These are phyloP conservation scores for Murina feae DNA, from an alignment of 2,113 vertebrate species.

Conservation along the genomic window DNA sequence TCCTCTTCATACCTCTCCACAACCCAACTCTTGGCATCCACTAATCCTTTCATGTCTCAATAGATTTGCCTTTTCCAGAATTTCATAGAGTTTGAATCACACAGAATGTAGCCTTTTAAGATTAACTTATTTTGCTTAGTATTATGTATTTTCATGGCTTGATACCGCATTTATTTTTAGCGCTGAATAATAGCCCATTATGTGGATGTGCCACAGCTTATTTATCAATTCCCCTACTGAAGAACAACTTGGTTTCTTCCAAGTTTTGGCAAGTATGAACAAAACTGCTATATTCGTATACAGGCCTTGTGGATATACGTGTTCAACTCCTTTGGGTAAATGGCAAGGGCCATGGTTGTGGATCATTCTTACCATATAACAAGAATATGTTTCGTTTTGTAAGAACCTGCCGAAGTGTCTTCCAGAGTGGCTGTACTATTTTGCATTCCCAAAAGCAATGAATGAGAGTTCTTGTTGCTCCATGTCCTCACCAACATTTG, in stretches of 20 bases:
- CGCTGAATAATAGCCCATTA: not conserved
- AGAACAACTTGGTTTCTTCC: not conserved
- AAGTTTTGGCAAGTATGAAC: not conserved
- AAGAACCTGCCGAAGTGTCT: not conserved
- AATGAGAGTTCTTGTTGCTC: not conserved
- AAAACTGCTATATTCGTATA: not conserved
- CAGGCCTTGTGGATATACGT: not conserved
- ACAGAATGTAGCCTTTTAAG: not conserved
- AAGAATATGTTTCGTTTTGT: not conserved
- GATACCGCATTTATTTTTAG: not conserved
- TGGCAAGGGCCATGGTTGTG: not conserved
- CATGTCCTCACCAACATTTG: not conserved
- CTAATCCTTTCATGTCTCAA: not conserved
- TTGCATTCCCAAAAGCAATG: not conserved
- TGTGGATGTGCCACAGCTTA: not conserved
- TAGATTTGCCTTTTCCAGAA: not conserved
- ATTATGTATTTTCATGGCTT: not conserved
- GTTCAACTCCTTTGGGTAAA: not conserved
- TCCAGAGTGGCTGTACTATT: not conserved
- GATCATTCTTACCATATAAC: not conserved
- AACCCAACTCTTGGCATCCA: not conserved
- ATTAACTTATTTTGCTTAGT: not conserved
- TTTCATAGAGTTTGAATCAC: not conserved
- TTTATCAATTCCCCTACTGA: not conserved
- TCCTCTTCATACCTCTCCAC: not conserved